phyloP scores from a whole-genome alignment of 2,888 invertebrate species.

The Saturnia pavonia region DNA sequence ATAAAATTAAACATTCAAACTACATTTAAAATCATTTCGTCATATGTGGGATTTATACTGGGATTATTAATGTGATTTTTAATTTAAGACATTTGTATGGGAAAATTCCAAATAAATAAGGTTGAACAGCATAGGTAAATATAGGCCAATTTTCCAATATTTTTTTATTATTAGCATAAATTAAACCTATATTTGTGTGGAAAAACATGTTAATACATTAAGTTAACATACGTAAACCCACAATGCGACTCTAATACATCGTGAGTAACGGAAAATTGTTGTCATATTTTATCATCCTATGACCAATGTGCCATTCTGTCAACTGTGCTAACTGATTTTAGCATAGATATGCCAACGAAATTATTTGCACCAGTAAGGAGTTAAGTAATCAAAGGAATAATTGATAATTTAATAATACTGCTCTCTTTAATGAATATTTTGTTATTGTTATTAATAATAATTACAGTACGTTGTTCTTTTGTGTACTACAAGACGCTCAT shows the following conservation, averaged over 20 bases:
- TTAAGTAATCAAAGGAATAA: background rate
- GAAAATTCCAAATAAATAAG: background rate
- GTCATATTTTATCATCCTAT: background rate
- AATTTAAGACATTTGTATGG: background rate
- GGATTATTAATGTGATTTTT: background rate
- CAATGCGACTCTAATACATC: slow-evolving; percentile 1
- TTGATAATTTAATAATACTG: background rate
- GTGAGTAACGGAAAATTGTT: slow-evolving; percentile 4
- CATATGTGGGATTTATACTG: background rate
- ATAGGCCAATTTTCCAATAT: background rate
- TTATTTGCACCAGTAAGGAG: background rate
- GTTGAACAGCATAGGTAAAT: background rate
- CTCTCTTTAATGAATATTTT: background rate
- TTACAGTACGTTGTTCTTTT: too few relatives aligned
- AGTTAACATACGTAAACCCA: background rate
- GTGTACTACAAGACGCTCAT: background rate
- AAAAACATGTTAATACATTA: background rate
- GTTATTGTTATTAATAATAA: background rate
- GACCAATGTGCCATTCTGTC: background rate
- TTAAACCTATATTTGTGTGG: background rate
- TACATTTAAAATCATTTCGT: too few relatives aligned
- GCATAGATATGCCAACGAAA: background rate
- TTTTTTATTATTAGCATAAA: background rate
- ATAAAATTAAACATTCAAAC: too few relatives aligned
- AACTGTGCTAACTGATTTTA: slow-evolving; percentile 9